Evolutionary conservation across 2,113 vertebrate genomes (phyloP).

Genomic region (Speoplatyrhinus poulsoni): DNA sequence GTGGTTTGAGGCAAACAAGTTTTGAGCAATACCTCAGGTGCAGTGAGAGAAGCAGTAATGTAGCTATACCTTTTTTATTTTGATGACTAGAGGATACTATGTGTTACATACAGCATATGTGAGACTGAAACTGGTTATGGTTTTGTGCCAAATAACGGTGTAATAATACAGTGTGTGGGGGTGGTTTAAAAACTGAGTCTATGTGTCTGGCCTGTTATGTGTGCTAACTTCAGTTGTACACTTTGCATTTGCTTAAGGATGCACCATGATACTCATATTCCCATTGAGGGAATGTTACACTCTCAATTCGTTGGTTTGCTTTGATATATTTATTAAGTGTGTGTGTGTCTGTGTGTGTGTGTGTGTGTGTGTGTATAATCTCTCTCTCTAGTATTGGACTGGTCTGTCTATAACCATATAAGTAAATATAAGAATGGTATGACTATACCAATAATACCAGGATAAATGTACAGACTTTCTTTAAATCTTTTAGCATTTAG

Average conservation of each 20-base stretch:
- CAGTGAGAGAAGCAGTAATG: conserved; percentile 28
- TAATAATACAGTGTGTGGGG: conserved; percentile 16
- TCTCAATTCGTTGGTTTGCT: neutral
- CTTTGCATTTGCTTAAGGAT: conserved; percentile 8
- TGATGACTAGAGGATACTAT: neutral
- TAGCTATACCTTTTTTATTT: conserved; percentile 24
- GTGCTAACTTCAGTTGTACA: conserved; percentile 16
- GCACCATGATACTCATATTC: conserved; percentile 12
- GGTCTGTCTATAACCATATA: neutral
- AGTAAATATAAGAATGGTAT: neutral
- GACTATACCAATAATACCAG: neutral
- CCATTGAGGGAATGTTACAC: conserved; percentile 1
- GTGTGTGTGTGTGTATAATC: conserved; percentile 1
- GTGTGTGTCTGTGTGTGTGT: neutral
- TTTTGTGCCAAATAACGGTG: conserved; percentile 52
- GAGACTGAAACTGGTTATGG: conserved; percentile 3
- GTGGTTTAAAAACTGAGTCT: conserved; percentile 1
- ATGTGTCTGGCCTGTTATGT: conserved; percentile 22
- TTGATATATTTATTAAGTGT: conserved; percentile 9
- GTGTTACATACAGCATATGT: neutral
- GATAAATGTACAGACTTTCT: neutral
- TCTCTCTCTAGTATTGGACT: no score
- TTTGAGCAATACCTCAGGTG: conserved; percentile 45
- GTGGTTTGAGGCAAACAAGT: conserved; percentile 16
- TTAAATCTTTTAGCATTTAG: no score